A percentile compares a stretch with the other conserved stretches of the same genome.
phyloP scores from a whole-genome alignment of 2,797 vertebrate genomes.

The Pipistrellus pipistrellus region DNA sequence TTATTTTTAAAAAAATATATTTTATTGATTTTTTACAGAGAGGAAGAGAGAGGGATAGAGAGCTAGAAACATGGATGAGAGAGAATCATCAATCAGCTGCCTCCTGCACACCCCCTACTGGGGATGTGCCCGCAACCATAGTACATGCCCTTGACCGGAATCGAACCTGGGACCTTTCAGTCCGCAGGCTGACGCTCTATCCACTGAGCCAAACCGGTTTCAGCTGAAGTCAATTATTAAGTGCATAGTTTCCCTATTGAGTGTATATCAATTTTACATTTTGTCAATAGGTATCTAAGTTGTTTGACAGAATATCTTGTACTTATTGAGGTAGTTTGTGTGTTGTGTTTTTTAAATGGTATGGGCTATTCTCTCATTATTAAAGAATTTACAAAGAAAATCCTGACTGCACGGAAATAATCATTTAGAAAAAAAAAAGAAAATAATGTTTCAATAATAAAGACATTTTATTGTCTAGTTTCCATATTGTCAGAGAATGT shows the following conservation, averaged over 20 bases:
- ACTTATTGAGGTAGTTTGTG: neutral
- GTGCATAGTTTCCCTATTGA: neutral
- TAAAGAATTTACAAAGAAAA: slow-evolving; percentile 27
- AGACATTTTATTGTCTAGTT: neutral
- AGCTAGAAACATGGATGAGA: too few species aligned
- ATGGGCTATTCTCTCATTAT: neutral
- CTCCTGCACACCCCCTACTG: too few species aligned
- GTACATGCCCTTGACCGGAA: too few species aligned
- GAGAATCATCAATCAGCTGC: too few species aligned
- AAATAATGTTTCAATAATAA: neutral
- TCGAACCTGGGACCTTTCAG: too few species aligned
- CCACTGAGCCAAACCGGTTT: too few species aligned
- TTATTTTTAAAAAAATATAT: too few species aligned
- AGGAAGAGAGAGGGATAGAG: too few species aligned
- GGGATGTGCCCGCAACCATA: too few species aligned
- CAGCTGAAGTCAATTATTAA: slow-evolving; percentile 12
- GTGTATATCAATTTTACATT: neutral
- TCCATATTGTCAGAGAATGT: neutral
- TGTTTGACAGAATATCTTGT: slow-evolving; percentile 42
- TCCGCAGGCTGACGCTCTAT: too few species aligned
- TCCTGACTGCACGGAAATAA: neutral
- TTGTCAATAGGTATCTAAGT: neutral
- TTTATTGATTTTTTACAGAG: too few species aligned
- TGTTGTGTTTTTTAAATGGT: slow-evolving; percentile 27
- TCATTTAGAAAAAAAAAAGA: neutral